Conservation (phyloP, 2,888 invertebrate genomes). For the Synergus itoensis region DNA sequence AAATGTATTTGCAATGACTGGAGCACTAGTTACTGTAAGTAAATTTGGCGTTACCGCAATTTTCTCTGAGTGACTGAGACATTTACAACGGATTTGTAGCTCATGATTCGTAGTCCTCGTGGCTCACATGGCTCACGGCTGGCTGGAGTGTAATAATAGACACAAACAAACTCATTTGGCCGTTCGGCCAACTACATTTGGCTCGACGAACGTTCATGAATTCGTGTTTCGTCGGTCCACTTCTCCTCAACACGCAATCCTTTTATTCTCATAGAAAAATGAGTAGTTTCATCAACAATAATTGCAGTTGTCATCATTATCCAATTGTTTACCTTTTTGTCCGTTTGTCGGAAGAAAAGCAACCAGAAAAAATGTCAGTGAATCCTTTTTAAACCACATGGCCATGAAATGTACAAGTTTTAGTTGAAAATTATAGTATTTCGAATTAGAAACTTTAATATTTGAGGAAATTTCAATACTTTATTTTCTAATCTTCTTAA, state of each 20-base stretch:
- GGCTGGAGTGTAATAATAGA: constrained; percentile 75
- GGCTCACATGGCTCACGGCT: constrained; percentile 64
- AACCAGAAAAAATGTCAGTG: no score
- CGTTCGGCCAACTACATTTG: constrained; percentile 74
- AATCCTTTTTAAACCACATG: no score
- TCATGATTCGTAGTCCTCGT: constrained; percentile 42
- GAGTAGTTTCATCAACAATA: constrained; percentile 1
- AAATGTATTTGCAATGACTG: background rate
- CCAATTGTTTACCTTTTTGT: background rate
- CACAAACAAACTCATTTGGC: constrained; percentile 75
- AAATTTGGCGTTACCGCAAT: constrained; percentile 38
- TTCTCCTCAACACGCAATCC: constrained; percentile 23
- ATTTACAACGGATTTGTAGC: constrained; percentile 39
- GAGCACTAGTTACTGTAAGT: constrained; percentile 5
- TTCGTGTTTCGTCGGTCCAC: constrained; percentile 41
- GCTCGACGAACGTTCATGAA: constrained; percentile 60
- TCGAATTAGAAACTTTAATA: no score
- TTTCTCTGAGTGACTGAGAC: constrained; percentile 32
- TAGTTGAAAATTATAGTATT: no score
- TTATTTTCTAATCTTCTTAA: no score
- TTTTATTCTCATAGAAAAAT: constrained; percentile 8
- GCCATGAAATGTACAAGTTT: no score
- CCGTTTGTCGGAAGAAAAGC: background rate
- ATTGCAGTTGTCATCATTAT: background rate
- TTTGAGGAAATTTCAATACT: no score